Evolutionary conservation across 2,797 vertebrate genomes (phyloP).

Genomic region (Pseudomugil tenellus): DNA sequence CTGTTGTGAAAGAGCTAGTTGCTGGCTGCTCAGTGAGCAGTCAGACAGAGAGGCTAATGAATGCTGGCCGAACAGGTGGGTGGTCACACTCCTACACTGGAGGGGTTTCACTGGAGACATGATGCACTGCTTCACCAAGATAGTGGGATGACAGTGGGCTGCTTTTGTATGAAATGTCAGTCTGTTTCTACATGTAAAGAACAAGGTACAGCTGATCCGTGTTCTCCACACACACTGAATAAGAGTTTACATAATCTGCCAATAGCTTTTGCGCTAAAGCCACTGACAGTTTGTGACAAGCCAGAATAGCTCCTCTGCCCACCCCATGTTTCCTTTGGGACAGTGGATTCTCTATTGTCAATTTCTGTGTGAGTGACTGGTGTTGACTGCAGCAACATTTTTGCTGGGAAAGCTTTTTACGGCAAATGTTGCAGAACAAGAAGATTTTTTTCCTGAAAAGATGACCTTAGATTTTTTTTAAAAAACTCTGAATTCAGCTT

Average conservation of each 20-base stretch:
- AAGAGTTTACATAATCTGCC: conserved; percentile 70
- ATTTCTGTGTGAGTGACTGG: conserved; percentile 38
- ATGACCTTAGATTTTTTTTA: conserved; percentile 12
- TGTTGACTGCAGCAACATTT: conserved; percentile 38
- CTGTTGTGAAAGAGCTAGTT: conserved; percentile 50
- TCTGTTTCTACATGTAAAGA: conserved; percentile 57
- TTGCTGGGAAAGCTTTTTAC: conserved; percentile 43
- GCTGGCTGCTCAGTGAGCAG: conserved; percentile 71
- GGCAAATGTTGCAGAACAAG: conserved; percentile 1
- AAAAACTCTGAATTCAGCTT: not conserved
- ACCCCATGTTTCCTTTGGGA: conserved; percentile 59
- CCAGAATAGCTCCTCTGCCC: conserved; percentile 50
- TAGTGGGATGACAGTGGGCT: conserved; percentile 69
- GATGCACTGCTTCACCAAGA: conserved; percentile 63
- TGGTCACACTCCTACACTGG: conserved; percentile 80
- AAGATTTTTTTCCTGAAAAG: not conserved
- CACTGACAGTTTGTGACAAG: conserved; percentile 66
- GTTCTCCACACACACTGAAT: conserved; percentile 46
- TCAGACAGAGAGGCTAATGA: conserved; percentile 79
- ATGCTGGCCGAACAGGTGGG: conserved; percentile 82
- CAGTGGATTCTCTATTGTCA: conserved; percentile 43
- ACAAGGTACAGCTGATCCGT: conserved; percentile 44
- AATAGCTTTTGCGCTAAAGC: conserved; percentile 49
- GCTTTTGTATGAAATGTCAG: conserved; percentile 67
- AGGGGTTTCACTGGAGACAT: conserved; percentile 79